These are phyloP conservation scores for Scaptomyza reducta DNA, from an alignment of 2,888 invertebrate species.

Conservation along the genomic window DNA sequence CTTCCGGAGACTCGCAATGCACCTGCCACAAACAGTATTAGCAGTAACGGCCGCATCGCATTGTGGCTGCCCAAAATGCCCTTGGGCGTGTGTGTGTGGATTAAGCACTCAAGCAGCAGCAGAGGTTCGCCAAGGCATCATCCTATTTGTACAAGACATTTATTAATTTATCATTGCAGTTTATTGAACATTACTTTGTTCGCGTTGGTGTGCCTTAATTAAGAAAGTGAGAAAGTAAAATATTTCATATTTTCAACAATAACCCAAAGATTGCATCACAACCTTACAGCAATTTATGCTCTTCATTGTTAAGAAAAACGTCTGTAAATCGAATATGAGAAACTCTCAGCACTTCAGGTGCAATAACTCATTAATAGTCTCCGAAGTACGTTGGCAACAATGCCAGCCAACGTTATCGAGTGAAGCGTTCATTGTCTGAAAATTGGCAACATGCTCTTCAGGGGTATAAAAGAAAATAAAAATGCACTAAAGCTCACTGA, in stretches of 20 bases:
- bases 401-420: constrained; percentile 4
- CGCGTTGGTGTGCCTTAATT: background rate
- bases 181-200: constrained; percentile 1
- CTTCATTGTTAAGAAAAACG: background rate
- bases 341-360: constrained; percentile 16
- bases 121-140: background rate
- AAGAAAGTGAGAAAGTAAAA: background rate
- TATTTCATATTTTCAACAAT: background rate
- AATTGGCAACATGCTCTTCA: constrained; percentile 8
- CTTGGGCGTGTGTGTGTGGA: constrained; percentile 4
- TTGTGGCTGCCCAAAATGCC: constrained; percentile 23
- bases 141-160: background rate
- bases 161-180: background rate
- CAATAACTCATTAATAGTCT: constrained; percentile 34
- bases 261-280: background rate
- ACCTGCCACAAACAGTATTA: constrained; percentile 26
- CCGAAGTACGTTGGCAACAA: constrained; percentile 13
- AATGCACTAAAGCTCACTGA: constrained; percentile 19
- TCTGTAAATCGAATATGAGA: constrained; percentile 13
- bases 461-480: constrained; percentile 20
- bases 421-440: constrained; percentile 7
- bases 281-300: constrained; percentile 15
- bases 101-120: constrained; percentile 8
- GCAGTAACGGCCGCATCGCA: constrained; percentile 19
- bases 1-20: constrained; percentile 13